Percentiles rank a stretch among this genome's conserved stretches.
phyloP scores from a whole-genome alignment of 2,888 invertebrate genomes.

The Ophion ellenae region DNA sequence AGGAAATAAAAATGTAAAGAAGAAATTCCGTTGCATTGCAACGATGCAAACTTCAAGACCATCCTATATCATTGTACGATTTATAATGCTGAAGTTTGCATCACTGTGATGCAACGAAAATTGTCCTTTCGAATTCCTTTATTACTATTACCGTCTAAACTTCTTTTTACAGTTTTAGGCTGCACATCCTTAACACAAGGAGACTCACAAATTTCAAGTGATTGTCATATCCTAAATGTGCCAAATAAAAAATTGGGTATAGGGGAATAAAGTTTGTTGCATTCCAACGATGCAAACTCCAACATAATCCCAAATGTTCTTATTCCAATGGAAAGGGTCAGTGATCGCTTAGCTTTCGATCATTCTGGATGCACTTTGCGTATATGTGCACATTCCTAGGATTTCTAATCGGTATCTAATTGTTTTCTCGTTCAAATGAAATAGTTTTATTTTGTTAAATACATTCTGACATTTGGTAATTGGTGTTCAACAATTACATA shows the following conservation, averaged over 20 bases:
- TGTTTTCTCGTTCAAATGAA: slow-evolving; percentile 1
- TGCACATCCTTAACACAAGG: too few relatives aligned
- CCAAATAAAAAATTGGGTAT: neutral
- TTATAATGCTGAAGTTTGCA: too few relatives aligned
- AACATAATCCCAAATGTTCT: neutral
- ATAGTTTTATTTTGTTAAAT: neutral
- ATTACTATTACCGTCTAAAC: too few relatives aligned
- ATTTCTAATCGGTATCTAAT: neutral
- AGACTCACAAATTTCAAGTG: too few relatives aligned
- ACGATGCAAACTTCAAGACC: too few relatives aligned
- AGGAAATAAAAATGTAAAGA: too few relatives aligned
- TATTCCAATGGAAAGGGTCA: neutral
- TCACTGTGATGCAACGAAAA: too few relatives aligned
- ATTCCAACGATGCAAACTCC: neutral
- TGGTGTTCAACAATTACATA: neutral
- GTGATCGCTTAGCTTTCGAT: neutral
- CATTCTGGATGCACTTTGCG: neutral
- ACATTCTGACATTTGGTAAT: neutral
- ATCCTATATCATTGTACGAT: too few relatives aligned
- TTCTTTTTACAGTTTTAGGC: neutral
- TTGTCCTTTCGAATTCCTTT: too few relatives aligned
- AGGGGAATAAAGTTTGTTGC: neutral
- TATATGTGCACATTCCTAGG: neutral
- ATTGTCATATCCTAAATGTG: neutral
- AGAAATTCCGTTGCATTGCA: too few relatives aligned